Evolutionary conservation across 1,140 invertebrate genomes (phyloP).

Genomic region (Bombus difficillimus): DNA sequence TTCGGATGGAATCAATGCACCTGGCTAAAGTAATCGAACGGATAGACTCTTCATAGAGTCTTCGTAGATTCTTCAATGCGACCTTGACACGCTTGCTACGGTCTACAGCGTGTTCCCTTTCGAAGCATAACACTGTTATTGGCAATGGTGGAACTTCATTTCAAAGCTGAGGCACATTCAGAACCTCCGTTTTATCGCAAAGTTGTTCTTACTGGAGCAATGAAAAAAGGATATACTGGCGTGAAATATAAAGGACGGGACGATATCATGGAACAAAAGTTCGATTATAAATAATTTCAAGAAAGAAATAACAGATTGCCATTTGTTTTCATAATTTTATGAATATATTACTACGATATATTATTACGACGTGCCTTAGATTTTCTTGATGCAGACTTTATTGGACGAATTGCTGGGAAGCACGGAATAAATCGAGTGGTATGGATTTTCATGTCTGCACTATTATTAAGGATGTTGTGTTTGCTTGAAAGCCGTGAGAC

Average conservation of each 20-base stretch:
- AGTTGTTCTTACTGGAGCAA: background rate
- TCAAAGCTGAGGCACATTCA: background rate
- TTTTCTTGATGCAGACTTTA: background rate
- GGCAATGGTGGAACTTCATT: constrained; percentile 22
- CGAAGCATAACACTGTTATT: constrained; percentile 24
- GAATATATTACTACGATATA: background rate
- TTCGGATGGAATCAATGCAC: constrained; percentile 11
- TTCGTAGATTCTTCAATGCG: constrained; percentile 14
- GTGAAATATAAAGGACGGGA: background rate
- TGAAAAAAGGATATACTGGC: background rate
- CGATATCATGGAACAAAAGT: background rate
- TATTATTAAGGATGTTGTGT: background rate
- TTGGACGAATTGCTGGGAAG: background rate
- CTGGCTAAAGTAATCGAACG: constrained; percentile 10
- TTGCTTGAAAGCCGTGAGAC: background rate
- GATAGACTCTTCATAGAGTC: background rate
- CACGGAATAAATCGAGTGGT: background rate
- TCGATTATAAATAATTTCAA: background rate
- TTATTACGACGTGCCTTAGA: no score
- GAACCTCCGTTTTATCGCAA: background rate
- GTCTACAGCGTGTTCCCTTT: constrained; percentile 43
- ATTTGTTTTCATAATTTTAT: background rate
- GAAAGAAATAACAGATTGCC: background rate
- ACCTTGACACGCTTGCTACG: constrained; percentile 58
- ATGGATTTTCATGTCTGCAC: background rate